Base-by-base conservation (phyloP, 2,113 vertebrate species). In the Channa maculata region DNA sequence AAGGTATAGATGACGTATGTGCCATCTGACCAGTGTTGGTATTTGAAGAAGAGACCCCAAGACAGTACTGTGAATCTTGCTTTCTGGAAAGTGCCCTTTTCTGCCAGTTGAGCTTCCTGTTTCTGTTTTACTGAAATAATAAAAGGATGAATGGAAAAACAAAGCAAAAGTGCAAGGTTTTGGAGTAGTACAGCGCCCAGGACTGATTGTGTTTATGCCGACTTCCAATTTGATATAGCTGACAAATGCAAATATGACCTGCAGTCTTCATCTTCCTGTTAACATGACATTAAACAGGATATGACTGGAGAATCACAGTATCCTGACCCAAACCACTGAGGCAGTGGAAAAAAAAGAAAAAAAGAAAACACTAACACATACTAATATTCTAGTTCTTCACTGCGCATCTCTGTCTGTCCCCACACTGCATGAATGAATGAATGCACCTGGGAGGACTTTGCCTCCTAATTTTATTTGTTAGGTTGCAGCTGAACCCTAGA, bases 21-120 rank as follows among this genome's bases (percentile, higher is more conserved):
- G 85, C 75, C 86, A 89, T 73, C 75, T 82, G 90, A 90, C 85
- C 88, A 92, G 91, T 92, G 88, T 89, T 86, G 87, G 67, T 85
- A 69, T 53, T 67, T 89, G 62, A 88, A 79, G 61, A 89, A 77
- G 65, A 78, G 36, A 76, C n/a, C 11, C 49, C 46, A 39, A 72
- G 54, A 41, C 65, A 77, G 49, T 75, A 44, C 5, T 55, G 39
- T 34, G 33, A 75, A 61, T 75, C 62, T 67, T 37, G 38, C 59
- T 75, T 72, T 50, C 33, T 65, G 61, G 36, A 85, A 86, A 79
- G 69, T 71, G 74, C 51, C 43, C 2, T 75, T 74, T 82, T 84
- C 62, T 83, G 79, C 71, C 73, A 83, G 52, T 49, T 66, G 65
- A 85, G 79, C 34, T 79, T 85, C 67, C 54, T 68, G 75, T 80